A percentile compares a stretch with the other conserved stretches of the same genome.
These are phyloP conservation scores for Chrysoperla carnea DNA, from an alignment of 1,140 invertebrate genomes.

Conservation along the genomic window DNA sequence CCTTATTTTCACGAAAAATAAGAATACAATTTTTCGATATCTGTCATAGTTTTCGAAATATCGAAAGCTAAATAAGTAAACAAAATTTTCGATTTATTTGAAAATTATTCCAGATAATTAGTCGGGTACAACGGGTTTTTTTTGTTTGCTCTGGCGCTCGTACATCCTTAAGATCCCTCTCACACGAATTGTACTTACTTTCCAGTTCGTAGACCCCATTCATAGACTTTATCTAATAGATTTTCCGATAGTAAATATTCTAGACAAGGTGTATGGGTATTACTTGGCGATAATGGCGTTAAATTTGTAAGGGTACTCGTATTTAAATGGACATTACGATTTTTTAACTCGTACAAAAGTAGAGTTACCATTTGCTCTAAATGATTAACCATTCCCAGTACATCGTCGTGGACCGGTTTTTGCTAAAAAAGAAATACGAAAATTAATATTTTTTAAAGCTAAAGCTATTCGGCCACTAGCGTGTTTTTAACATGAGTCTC, in stretches of 20 bases:
- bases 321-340: slow-evolving; percentile 21
- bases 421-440: slow-evolving; percentile 12
- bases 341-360: slow-evolving; percentile 62
- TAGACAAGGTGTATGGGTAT: slow-evolving; percentile 44
- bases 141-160: too few species aligned
- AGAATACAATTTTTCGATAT: too few species aligned
- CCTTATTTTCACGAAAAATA: too few species aligned
- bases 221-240: slow-evolving; percentile 55
- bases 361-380: slow-evolving; percentile 82
- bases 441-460: background rate
- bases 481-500: too few species aligned
- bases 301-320: slow-evolving; percentile 20
- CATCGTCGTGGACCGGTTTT: slow-evolving; percentile 55
- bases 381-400: slow-evolving; percentile 78
- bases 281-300: slow-evolving; percentile 18
- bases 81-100: too few species aligned
- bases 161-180: too few species aligned
- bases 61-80: too few species aligned
- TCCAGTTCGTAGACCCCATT: slow-evolving; percentile 57
- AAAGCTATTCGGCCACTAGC: too few species aligned
- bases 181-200: slow-evolving; percentile 31
- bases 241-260: slow-evolving; percentile 62
- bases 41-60: too few species aligned
- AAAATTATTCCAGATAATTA: too few species aligned
- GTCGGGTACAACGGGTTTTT: too few species aligned